These are phyloP conservation scores for Heliconius cydno DNA, from an alignment of 2,888 invertebrate genomes.

Conservation along the genomic window DNA sequence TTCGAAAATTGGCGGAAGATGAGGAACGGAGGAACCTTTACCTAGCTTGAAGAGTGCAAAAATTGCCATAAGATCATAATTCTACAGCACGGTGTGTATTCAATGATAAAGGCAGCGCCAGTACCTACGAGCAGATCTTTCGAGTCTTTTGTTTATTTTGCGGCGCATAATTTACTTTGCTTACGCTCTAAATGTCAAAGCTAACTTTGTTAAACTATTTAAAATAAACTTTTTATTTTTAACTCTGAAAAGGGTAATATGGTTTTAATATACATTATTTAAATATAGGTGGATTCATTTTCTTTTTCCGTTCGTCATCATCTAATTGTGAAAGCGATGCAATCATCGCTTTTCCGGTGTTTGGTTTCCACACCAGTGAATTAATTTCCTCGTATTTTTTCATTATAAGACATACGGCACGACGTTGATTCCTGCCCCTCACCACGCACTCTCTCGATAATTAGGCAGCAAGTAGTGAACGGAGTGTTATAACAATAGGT, in stretches of 20 bases:
- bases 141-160: conserved; percentile 37
- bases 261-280: not conserved
- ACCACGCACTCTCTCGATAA: no score
- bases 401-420: no score
- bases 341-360: no score
- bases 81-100: conserved; percentile 29
- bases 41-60: not conserved
- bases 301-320: no score
- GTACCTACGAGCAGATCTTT: conserved; percentile 19
- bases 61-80: not conserved
- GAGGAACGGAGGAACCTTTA: no score
- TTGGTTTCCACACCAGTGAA: no score
- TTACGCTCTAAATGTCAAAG: conserved; percentile 33
- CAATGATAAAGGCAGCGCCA: conserved; percentile 32
- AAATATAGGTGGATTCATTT: not conserved
- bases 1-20: not conserved
- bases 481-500: no score
- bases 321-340: no score
- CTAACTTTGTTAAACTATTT: conserved; percentile 29
- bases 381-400: no score
- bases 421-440: no score
- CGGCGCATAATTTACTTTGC: conserved; percentile 35
- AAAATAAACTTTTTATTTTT: not conserved
- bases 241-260: not conserved
- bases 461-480: no score